A percentile compares a stretch with the other conserved stretches of the same genome.
phyloP scores from a whole-genome alignment of 2,113 vertebrate species.

The Hepsetus odoe region DNA sequence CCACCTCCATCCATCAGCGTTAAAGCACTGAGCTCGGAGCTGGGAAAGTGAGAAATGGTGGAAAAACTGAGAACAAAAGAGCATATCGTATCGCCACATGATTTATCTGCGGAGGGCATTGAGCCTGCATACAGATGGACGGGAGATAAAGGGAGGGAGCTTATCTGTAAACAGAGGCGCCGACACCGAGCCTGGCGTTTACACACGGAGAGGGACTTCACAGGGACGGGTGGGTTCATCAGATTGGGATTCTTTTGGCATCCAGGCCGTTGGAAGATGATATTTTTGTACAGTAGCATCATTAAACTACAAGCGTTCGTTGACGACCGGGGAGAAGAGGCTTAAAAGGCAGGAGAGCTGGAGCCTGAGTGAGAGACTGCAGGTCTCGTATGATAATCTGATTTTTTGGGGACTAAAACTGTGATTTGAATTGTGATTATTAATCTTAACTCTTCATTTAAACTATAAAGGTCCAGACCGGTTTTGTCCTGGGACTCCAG shows the following conservation, averaged over 20 bases:
- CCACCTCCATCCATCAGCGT: slow-evolving; percentile 25
- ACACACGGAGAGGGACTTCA: slow-evolving; percentile 26
- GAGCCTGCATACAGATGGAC: slow-evolving; percentile 57
- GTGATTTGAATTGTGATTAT: too few species aligned
- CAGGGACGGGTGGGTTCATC: slow-evolving; percentile 28
- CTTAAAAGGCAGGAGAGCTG: not conserved
- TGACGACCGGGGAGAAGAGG: not conserved
- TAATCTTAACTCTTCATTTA: too few species aligned
- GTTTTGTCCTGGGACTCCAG: too few species aligned
- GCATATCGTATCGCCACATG: slow-evolving; percentile 46
- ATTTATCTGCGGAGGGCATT: slow-evolving; percentile 47
- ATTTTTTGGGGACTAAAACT: too few species aligned
- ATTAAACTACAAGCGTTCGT: slow-evolving; percentile 19
- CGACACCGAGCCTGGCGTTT: slow-evolving; percentile 48
- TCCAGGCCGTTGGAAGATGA: slow-evolving; percentile 14
- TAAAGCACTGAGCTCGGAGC: not conserved
- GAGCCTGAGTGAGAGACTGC: slow-evolving; percentile 33
- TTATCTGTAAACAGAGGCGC: slow-evolving; percentile 54
- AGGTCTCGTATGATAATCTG: too few species aligned
- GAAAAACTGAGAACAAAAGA: slow-evolving; percentile 19
- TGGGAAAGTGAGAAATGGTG: slow-evolving; percentile 21
- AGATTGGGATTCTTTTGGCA: slow-evolving; percentile 22
- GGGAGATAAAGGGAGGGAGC: slow-evolving; percentile 43
- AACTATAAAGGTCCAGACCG: too few species aligned
- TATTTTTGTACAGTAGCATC: slow-evolving; percentile 8